A percentile compares a stretch with the other conserved stretches of the same genome.
Conservation (phyloP, 2,888 invertebrate species). For the Hypomecis atomaria region DNA sequence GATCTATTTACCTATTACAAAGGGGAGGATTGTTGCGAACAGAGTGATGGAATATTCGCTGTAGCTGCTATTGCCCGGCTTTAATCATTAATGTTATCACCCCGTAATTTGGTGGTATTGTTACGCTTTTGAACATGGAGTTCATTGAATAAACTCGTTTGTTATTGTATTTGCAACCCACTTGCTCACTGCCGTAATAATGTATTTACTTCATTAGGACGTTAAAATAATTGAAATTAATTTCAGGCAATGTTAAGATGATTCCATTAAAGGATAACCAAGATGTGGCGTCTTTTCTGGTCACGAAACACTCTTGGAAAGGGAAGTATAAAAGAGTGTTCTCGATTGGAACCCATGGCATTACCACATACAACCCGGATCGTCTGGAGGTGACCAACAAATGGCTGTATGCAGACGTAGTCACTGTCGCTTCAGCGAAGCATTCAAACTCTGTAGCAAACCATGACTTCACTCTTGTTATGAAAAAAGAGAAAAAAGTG, state of each 20-base stretch:
- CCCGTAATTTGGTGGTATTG: constrained; percentile 1
- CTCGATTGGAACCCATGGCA: constrained; percentile 97
- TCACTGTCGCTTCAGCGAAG: constrained; percentile 87
- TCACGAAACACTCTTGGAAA: constrained; percentile 99
- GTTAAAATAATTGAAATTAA: constrained; percentile 1
- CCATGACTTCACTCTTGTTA: constrained; percentile 91
- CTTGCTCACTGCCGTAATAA: constrained; percentile 44
- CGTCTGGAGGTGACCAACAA: constrained; percentile 91
- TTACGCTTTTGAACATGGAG: constrained; percentile 20
- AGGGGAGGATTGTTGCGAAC: constrained; percentile 73
- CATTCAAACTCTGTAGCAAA: constrained; percentile 81
- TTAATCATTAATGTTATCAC: background rate
- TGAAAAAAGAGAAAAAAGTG: constrained; percentile 95
- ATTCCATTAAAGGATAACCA: constrained; percentile 95
- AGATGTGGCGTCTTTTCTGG: constrained; percentile 98
- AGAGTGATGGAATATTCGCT: constrained; percentile 21
- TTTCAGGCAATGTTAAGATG: constrained; percentile 87
- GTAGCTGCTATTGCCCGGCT: background rate
- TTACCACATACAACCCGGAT: constrained; percentile 97
- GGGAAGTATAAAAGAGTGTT: constrained; percentile 99
- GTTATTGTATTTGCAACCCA: constrained; percentile 50
- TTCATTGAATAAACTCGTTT: constrained; percentile 18
- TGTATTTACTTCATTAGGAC: constrained; percentile 14
- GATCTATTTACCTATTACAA: constrained; percentile 67
- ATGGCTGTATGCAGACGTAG: constrained; percentile 93